These are phyloP conservation scores for Homalodisca vitripennis DNA, from an alignment of 1,140 invertebrate genomes.

Conservation along the genomic window DNA sequence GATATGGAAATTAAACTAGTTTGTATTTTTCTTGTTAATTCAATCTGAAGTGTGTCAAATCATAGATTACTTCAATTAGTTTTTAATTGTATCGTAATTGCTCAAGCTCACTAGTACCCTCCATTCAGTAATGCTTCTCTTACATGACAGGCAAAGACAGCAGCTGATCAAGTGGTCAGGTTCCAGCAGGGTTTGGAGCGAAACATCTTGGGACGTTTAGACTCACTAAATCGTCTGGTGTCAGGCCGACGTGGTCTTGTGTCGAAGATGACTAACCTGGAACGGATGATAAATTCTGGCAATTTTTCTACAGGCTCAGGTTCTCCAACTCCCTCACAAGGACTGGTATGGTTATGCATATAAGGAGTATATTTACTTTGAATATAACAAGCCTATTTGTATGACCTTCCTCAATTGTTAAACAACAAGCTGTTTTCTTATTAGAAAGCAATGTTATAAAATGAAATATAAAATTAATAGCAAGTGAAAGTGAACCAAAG, in stretches of 20 bases:
- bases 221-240: conserved; percentile 25
- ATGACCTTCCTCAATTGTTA: too few relatives aligned
- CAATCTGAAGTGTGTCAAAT: background rate
- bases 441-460: too few relatives aligned
- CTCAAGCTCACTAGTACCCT: background rate
- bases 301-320: background rate
- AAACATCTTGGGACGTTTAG: conserved; percentile 32
- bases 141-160: conserved; percentile 37
- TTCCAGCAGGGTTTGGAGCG: conserved; percentile 11
- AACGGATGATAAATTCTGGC: background rate
- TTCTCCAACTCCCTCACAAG: too few relatives aligned
- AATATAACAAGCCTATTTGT: too few relatives aligned
- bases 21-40: background rate
- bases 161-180: conserved; percentile 29
- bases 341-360: too few relatives aligned
- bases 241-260: background rate
- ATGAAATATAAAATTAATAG: too few relatives aligned
- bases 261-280: background rate
- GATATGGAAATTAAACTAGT: background rate
- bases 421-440: too few relatives aligned
- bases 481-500: too few relatives aligned
- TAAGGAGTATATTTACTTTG: too few relatives aligned
- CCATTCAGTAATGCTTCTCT: too few relatives aligned
- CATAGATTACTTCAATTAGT: background rate
- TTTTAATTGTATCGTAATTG: background rate